Base-by-base conservation (phyloP, 2,113 vertebrate species). In the Fulmarus glacialis region DNA sequence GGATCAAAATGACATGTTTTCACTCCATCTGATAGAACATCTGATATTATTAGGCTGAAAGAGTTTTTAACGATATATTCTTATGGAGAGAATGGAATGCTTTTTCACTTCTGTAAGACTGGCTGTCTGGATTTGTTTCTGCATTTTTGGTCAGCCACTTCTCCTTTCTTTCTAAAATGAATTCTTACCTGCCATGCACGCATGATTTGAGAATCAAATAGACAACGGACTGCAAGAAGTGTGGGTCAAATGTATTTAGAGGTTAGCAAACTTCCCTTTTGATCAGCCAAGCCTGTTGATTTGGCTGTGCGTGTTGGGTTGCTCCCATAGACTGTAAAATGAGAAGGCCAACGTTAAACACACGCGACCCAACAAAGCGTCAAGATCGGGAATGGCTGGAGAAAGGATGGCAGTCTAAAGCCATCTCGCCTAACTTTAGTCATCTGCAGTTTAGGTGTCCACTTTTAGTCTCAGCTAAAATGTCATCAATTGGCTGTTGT, bases 1-100 rank as follows among this genome's bases (percentile, higher is more conserved):
- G 75, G 84, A 96, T 81, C 85, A 94, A 88, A 96, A 96, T 80
- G 87, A 91, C 94, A 90, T 40, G 26, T 87, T 95, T 93, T 85
- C 82, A 85, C 71, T 95, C 71, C 73, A 64, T 90, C 94, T 95
- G 89, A 96, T 66, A 82, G 89, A 96, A 87, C 83, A 93, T 64
- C 89, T 94, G 91, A 97, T 94, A 91, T 64, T 82, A 96, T 77
- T 96, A 91, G 45, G 42, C 38, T 87, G 87, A 82, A 70, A 82
- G 82, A 93, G 59, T 70, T 95, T 96, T 92, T 68, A 92, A 78
- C 5, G 17, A 24, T 42, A 45, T 40, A 92, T 82, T 91, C 59
- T 89, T 32, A 80, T 1, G 34, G 29, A 66, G 50, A 93, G 78
- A 90, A 93, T 47, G 58, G 74, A 91, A 90, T 75, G 72, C 22